These are phyloP conservation scores for Lepilemur ruficaudatus DNA, from an alignment of 2,797 vertebrate species.

Conservation along the genomic window DNA sequence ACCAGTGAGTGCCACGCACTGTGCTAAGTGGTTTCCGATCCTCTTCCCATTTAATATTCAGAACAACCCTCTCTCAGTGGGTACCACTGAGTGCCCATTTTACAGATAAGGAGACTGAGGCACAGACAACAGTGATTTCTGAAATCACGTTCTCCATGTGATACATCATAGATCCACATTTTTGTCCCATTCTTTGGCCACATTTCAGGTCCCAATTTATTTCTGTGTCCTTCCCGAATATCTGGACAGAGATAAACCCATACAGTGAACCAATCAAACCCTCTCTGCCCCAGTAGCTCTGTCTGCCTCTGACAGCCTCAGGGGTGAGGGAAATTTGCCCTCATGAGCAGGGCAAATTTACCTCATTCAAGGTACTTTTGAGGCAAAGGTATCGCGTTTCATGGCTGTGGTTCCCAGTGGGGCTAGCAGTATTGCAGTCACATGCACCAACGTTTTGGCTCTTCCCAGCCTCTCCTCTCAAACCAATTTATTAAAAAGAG, in stretches of 20 bases:
- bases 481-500: constrained; percentile 8
- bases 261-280: background rate
- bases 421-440: background rate
- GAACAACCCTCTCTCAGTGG: background rate
- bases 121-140: background rate
- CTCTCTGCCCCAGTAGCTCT: background rate
- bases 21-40: background rate
- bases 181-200: background rate
- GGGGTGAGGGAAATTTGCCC: background rate
- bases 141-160: background rate
- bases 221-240: background rate
- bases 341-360: background rate
- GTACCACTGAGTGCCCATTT: background rate
- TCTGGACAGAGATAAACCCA: background rate
- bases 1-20: background rate
- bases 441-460: background rate
- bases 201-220: background rate
- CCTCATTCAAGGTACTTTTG: background rate
- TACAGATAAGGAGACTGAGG: background rate
- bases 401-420: background rate
- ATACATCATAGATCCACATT: background rate
- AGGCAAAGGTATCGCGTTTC: background rate
- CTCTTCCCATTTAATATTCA: background rate
- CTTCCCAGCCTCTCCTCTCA: background rate
- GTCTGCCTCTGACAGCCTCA: background rate